Base-by-base conservation (phyloP, 2,888 invertebrate genomes). In the Drosophila atripex region DNA sequence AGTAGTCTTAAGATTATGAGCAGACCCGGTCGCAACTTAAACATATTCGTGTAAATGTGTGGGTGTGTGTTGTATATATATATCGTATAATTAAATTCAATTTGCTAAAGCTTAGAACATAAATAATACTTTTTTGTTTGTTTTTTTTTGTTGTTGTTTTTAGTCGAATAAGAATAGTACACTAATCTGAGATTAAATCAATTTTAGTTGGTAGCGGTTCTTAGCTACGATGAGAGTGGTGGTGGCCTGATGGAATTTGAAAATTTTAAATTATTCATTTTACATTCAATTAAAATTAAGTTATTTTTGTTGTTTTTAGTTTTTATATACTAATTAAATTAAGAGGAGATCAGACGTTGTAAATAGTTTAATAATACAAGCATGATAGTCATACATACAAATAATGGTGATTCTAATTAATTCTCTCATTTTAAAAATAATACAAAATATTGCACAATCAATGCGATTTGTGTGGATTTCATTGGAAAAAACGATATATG, bases 301-400 rank as follows among this genome's bases (percentile, higher is more conserved):
- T 25, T 21, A 70, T 63, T 78, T 69, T n/a, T 11, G 23, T n/a
- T 16, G 25, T 21, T 30, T 23, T n/a, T 38, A 32, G 23, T 28
- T 18, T n/a, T 28, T 50, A 46, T 47, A 18, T 38, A 56, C 49
- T 78, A 77, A 76, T 83, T 80, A 78, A 79, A 82, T 79, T 80
- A 87, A 88, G 70, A 85, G 80, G 89, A 89, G 89, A 89, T 89
- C 89, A 90, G 79, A 77, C 77, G 79, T 88, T 87, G 73, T 78
- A 65, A 73, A 75, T 73, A 76, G 77, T 76, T 73, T 77, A 77
- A 78, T 77, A 77, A 78, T 73, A 72, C 72, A 71, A 50, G 52
- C 64, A 39, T 63, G 52, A 72, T 45, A 41, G 46, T 71, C 55
- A 58, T 38, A 52, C 46, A 49, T 73, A 66, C 58, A 74, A 52